Evolutionary conservation across 2,888 invertebrate genomes (phyloP).

Genomic region (Eudemis profundana): DNA sequence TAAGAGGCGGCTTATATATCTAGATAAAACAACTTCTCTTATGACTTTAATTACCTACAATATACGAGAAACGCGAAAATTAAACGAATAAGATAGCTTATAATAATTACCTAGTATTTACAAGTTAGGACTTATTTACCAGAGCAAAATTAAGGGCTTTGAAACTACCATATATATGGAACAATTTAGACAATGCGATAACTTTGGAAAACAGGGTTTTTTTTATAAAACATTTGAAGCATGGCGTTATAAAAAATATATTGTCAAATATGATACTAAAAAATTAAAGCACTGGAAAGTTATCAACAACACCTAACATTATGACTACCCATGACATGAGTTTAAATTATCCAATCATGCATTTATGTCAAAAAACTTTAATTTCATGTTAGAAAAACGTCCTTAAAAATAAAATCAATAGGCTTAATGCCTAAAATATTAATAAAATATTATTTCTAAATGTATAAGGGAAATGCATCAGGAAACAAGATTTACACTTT

Average conservation of each 20-base stretch:
- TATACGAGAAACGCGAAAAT: conserved; percentile 14
- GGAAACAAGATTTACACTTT: conserved; percentile 11
- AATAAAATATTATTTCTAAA: conserved; percentile 18
- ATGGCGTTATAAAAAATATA: not conserved
- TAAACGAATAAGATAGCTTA: conserved; percentile 16
- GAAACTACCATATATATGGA: conserved; percentile 1
- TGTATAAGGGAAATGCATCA: conserved; percentile 25
- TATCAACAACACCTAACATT: not conserved
- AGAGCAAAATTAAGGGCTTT: conserved; percentile 8
- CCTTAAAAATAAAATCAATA: conserved; percentile 37
- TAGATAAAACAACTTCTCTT: conserved; percentile 42
- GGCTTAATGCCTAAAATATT: conserved; percentile 27
- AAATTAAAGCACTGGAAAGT: conserved; percentile 7
- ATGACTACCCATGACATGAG: not conserved
- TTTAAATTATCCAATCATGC: not conserved
- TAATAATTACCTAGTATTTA: conserved; percentile 24
- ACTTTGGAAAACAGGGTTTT: conserved; percentile 19
- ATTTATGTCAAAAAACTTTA: conserved; percentile 15
- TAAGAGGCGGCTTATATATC: conserved; percentile 42
- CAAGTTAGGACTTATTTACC: conserved; percentile 19
- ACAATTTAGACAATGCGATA: not conserved
- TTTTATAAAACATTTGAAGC: not conserved
- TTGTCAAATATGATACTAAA: not conserved
- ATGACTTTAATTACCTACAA: conserved; percentile 27
- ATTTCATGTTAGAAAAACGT: conserved; percentile 18